phyloP scores from a whole-genome alignment of 2,113 vertebrate genomes.

The Asarcornis scutulata region DNA sequence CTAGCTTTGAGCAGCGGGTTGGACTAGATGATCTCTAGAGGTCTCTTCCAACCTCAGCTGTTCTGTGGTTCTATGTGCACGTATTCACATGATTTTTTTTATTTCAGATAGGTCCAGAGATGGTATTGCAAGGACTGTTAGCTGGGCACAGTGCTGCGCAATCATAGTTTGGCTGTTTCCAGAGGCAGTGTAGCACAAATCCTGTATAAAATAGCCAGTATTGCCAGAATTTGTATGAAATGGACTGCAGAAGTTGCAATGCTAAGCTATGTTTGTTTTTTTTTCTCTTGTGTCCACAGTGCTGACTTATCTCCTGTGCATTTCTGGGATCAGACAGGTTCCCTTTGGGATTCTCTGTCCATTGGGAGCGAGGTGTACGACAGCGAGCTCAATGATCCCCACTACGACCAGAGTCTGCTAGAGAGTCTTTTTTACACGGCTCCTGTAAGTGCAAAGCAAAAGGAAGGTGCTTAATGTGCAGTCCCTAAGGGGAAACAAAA shows the following conservation, averaged over 20 bases:
- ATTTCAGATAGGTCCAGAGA: background rate
- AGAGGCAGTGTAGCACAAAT: fast-evolving
- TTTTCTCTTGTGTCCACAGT: conserved; percentile 42
- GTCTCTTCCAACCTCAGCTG: fast-evolving
- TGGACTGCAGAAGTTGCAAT: background rate
- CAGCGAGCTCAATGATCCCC: conserved; percentile 89
- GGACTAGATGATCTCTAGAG: background rate
- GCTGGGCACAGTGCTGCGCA: background rate
- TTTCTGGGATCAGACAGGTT: conserved; percentile 77
- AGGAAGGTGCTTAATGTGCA: background rate
- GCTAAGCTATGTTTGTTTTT: fast-evolving
- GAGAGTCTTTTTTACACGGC: conserved; percentile 91
- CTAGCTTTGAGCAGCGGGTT: background rate
- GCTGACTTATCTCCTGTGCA: conserved; percentile 70
- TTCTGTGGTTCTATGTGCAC: background rate
- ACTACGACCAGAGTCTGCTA: conserved; percentile 92
- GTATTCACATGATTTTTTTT: fast-evolving
- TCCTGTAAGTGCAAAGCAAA: conserved; percentile 78
- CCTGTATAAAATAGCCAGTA: fast-evolving
- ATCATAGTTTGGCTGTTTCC: background rate
- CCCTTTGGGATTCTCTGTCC: conserved; percentile 83
- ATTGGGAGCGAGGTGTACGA: conserved; percentile 81
- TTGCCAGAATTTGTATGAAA: background rate
- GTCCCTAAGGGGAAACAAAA: background rate
- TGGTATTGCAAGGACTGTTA: background rate